Percentiles rank a stretch among this genome's conserved stretches.
Evolutionary conservation across 2,113 vertebrate genomes (phyloP).

Genomic region (Scomber japonicus): DNA sequence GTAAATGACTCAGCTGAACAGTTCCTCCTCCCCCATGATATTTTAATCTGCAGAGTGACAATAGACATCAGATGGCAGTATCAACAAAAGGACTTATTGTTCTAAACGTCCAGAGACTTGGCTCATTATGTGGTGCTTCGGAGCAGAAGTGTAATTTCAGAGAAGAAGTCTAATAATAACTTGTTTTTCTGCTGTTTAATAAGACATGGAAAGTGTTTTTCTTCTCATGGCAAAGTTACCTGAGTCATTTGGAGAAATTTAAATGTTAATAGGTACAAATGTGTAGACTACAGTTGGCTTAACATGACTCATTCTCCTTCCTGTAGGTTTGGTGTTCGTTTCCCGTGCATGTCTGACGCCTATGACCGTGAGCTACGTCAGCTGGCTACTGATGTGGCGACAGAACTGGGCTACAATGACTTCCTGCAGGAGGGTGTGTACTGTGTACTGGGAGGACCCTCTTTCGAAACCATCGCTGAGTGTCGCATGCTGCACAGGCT

Average conservation of each 20-base stretch:
- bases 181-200: background rate
- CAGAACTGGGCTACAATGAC: slow-evolving; percentile 84
- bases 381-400: slow-evolving; percentile 73
- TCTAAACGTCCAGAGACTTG: background rate
- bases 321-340: slow-evolving; percentile 91
- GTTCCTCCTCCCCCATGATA: background rate
- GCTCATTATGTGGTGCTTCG: background rate
- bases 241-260: slow-evolving; percentile 7
- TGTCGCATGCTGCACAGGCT: slow-evolving; percentile 85
- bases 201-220: too few species aligned
- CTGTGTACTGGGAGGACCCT: slow-evolving; percentile 88
- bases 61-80: background rate
- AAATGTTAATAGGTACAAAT: background rate
- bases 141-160: background rate
- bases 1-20: slow-evolving; percentile 5
- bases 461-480: slow-evolving; percentile 92
- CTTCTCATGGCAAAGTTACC: too few species aligned
- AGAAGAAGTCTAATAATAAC: background rate
- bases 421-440: slow-evolving; percentile 90
- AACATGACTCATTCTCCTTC: background rate
- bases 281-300: background rate
- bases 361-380: slow-evolving; percentile 86
- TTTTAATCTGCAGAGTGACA: background rate
- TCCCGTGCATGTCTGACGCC: slow-evolving; percentile 94
- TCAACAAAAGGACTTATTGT: slow-evolving; percentile 14